Evolutionary conservation across 2,888 invertebrate species (phyloP).

Genomic region (Gastracanthus pulcherrimus): DNA sequence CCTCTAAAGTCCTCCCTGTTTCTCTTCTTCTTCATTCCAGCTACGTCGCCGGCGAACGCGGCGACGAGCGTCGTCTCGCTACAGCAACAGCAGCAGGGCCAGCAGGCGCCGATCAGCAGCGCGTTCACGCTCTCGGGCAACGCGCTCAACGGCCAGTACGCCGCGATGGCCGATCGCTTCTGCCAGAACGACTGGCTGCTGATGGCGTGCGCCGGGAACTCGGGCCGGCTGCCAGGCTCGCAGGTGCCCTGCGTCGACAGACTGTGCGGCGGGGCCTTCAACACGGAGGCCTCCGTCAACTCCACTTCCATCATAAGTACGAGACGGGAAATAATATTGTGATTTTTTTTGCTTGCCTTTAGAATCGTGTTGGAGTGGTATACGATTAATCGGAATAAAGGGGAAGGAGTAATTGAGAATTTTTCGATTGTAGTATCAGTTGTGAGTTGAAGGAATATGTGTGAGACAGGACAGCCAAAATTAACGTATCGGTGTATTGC

Average conservation of each 20-base stretch:
- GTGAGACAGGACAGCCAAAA: no score
- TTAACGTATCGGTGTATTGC: no score
- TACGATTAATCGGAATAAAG: no score
- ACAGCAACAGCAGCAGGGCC: neutral
- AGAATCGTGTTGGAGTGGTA: no score
- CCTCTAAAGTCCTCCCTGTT: no score
- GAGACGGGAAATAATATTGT: neutral
- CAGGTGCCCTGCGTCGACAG: conserved; percentile 87
- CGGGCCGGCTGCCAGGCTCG: conserved; percentile 80
- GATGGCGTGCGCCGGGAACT: conserved; percentile 87
- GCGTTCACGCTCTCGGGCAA: conserved; percentile 90
- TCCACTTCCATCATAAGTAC: conserved; percentile 86
- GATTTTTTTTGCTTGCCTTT: neutral
- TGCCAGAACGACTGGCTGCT: conserved; percentile 90
- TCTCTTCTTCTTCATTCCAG: neutral
- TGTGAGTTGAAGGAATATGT: no score
- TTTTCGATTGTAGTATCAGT: no score
- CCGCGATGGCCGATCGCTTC: conserved; percentile 84
- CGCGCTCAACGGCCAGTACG: conserved; percentile 83
- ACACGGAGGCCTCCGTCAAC: conserved; percentile 82
- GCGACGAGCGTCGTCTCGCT: neutral
- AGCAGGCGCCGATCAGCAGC: conserved; percentile 76
- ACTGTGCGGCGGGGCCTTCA: conserved; percentile 90
- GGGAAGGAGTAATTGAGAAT: no score
- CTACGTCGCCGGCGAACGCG: conserved; percentile 6